Conservation (phyloP, 1,140 invertebrate genomes). For the Aphaenogaster floridana region DNA sequence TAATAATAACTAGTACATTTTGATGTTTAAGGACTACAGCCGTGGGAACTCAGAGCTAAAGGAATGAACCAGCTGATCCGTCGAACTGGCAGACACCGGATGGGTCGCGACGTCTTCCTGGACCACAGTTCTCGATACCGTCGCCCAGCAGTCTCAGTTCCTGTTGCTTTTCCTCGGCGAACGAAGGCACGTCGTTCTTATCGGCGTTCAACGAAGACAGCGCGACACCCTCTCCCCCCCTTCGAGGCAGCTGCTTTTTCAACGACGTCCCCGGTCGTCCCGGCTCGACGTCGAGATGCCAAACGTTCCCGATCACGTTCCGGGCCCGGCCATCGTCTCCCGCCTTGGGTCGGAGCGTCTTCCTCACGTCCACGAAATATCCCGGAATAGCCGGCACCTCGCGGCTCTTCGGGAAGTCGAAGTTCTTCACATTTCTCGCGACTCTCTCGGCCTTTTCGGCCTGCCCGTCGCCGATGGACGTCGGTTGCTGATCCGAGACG, state of each 20-base stretch:
- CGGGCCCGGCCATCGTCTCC: neutral
- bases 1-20: neutral
- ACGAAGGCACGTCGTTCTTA: conserved; percentile 6
- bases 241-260: conserved; percentile 68
- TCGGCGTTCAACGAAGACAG: conserved; percentile 23
- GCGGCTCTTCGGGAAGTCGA: conserved; percentile 35
- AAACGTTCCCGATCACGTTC: conserved; percentile 6
- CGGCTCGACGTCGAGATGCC: neutral
- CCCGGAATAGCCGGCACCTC: conserved; percentile 5
- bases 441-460: neutral
- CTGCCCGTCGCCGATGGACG: neutral
- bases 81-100: conserved; percentile 79
- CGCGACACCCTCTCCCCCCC: neutral
- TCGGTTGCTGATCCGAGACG: neutral
- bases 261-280: conserved; percentile 48
- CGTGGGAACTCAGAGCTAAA: conserved; percentile 2
- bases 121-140: conserved; percentile 83
- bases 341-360: conserved; percentile 34
- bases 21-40: conserved; percentile 15
- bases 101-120: conserved; percentile 80
- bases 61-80: neutral
- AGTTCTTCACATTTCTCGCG: conserved; percentile 32
- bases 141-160: conserved; percentile 81
- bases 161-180: conserved; percentile 49
- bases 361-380: conserved; percentile 19